A percentile compares a stretch with the other conserved stretches of the same genome.
phyloP scores from a whole-genome alignment of 1,140 invertebrate species.

The Anastrepha ludens region DNA sequence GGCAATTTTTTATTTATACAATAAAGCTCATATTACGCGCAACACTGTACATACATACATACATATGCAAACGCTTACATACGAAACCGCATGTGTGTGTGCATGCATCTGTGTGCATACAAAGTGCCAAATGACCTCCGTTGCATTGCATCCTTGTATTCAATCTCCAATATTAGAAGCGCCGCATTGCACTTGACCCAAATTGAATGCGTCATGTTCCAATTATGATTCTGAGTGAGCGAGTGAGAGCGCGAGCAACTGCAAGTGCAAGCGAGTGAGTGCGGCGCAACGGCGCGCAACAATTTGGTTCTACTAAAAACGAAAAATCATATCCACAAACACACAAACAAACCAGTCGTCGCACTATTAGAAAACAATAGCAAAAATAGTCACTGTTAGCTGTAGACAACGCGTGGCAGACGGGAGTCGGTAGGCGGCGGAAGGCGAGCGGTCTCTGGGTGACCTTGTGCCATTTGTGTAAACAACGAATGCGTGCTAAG shows the following conservation, averaged over 20 bases:
- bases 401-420: background rate
- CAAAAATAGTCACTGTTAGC: background rate
- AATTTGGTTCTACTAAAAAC: slow-evolving; percentile 1
- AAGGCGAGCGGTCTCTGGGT: background rate
- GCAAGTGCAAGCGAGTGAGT: background rate
- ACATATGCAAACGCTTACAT: background rate
- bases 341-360: background rate
- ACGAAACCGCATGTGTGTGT: background rate
- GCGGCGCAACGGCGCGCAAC: background rate
- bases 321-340: background rate
- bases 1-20: no score
- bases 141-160: slow-evolving; percentile 53
- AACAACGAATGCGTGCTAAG: slow-evolving; percentile 48
- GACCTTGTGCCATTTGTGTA: slow-evolving; percentile 38
- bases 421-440: slow-evolving; percentile 9
- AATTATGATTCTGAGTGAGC: slow-evolving; percentile 50
- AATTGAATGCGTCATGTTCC: slow-evolving; percentile 55
- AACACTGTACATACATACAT: background rate
- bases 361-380: background rate
- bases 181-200: slow-evolving; percentile 52
- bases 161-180: slow-evolving; percentile 55
- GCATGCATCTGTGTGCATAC: background rate
- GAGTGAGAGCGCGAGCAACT: background rate
- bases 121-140: slow-evolving; percentile 33
- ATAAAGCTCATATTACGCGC: no score